Percentiles rank a stretch among this genome's conserved stretches.
Evolutionary conservation across 2,888 invertebrate species (phyloP).

Genomic region (Drosophila multiciliata): DNA sequence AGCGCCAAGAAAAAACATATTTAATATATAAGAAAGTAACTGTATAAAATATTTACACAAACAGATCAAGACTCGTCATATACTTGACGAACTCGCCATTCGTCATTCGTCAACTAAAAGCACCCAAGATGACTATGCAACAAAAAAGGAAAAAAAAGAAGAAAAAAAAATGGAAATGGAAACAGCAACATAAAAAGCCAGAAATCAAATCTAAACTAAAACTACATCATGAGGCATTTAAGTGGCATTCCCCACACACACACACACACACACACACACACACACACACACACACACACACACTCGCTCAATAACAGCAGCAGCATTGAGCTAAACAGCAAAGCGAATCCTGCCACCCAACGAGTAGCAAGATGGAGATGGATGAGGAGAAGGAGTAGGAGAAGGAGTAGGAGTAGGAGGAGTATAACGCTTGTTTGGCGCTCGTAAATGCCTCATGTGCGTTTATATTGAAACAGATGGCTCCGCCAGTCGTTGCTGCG

Average conservation of each 20-base stretch:
- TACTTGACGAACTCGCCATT: constrained; percentile 13
- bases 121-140: constrained; percentile 13
- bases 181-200: constrained; percentile 18
- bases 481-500: constrained; percentile 57
- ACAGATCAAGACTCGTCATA: neutral
- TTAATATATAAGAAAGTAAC: neutral
- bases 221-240: constrained; percentile 70
- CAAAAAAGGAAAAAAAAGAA: neutral
- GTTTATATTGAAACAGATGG: constrained; percentile 85
- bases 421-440: constrained; percentile 49
- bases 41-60: neutral
- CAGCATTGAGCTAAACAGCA: constrained; percentile 6
- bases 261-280: constrained; percentile 10
- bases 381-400: neutral
- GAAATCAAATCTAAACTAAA: constrained; percentile 68
- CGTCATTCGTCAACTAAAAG: constrained; percentile 16
- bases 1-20: neutral
- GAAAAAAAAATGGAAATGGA: neutral
- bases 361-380: neutral
- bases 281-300: neutral
- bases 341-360: constrained; percentile 44
- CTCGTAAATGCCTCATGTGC: constrained; percentile 80
- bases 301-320: constrained; percentile 9
- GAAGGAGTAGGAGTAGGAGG: neutral
- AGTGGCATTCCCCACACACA: constrained; percentile 51